These are phyloP conservation scores for Poecilia picta DNA, from an alignment of 2,797 vertebrate genomes.

Conservation along the genomic window DNA sequence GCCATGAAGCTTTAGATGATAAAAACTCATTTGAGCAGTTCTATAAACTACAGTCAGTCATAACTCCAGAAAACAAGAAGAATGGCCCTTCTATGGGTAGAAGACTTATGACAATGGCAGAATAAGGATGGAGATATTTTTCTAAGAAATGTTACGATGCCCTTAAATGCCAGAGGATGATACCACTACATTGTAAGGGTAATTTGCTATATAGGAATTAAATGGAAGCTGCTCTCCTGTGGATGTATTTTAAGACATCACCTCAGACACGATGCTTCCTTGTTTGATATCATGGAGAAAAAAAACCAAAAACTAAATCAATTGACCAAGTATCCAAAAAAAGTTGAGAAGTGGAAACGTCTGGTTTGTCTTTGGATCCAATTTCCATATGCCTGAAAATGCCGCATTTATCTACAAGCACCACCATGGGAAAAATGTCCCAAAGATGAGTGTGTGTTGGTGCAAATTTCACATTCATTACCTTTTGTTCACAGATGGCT, in stretches of 20 bases:
- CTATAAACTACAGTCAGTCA: neutral
- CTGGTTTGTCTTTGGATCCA: neutral
- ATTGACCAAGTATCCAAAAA: neutral
- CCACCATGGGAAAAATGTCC: neutral
- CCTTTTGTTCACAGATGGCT: conserved; percentile 85
- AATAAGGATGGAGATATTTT: neutral
- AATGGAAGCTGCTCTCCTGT: neutral
- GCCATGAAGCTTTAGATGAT: neutral
- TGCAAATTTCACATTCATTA: neutral
- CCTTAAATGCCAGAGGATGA: neutral
- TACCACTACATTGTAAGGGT: neutral
- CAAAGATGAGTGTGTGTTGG: neutral
- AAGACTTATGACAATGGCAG: neutral
- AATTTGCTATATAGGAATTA: neutral
- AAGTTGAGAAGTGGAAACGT: neutral
- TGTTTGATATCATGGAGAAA: neutral
- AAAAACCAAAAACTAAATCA: neutral
- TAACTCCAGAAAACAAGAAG: neutral
- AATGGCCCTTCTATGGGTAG: neutral
- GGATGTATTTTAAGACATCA: neutral
- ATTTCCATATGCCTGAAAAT: neutral
- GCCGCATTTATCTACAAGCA: too few relatives aligned
- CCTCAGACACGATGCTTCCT: neutral
- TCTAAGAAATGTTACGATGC: neutral
- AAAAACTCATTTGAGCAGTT: neutral